Percentiles rank a stretch among this genome's conserved stretches.
Conservation (phyloP, 2,888 invertebrate genomes). For the Hemaris fuciformis region DNA sequence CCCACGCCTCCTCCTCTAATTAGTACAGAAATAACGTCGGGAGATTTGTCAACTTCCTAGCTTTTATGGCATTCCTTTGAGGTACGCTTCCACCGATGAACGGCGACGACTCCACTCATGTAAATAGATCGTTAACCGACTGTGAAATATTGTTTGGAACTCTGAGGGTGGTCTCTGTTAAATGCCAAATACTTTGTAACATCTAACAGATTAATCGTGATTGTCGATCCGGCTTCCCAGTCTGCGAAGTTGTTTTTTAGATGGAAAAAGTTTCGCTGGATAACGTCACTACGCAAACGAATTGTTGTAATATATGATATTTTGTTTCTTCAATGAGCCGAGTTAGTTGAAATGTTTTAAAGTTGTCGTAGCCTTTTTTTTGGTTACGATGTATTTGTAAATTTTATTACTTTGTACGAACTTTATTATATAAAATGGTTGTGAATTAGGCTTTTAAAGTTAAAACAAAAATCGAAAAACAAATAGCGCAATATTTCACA, state of each 20-base stretch:
- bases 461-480: neutral
- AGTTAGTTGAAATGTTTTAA: neutral
- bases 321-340: neutral
- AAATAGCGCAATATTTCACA: neutral
- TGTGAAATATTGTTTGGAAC: slow-evolving; percentile 66
- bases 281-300: slow-evolving; percentile 17
- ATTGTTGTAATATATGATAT: slow-evolving; percentile 21
- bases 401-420: neutral
- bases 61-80: slow-evolving; percentile 73
- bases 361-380: neutral
- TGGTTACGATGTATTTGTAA: neutral
- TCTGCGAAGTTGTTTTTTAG: slow-evolving; percentile 35
- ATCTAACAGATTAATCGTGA: slow-evolving; percentile 33
- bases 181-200: slow-evolving; percentile 33
- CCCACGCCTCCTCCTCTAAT: slow-evolving; percentile 71
- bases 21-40: slow-evolving; percentile 77
- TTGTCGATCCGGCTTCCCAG: slow-evolving; percentile 31
- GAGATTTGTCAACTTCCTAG: slow-evolving; percentile 80
- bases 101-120: slow-evolving; percentile 49
- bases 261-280: slow-evolving; percentile 35
- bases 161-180: slow-evolving; percentile 58
- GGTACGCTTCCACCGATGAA: slow-evolving; percentile 46
- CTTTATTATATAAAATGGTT: neutral
- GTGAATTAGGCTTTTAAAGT: neutral
- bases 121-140: slow-evolving; percentile 72